Evolutionary conservation across 2,888 invertebrate species (phyloP).

Genomic region (Caradrina clavipalpis): DNA sequence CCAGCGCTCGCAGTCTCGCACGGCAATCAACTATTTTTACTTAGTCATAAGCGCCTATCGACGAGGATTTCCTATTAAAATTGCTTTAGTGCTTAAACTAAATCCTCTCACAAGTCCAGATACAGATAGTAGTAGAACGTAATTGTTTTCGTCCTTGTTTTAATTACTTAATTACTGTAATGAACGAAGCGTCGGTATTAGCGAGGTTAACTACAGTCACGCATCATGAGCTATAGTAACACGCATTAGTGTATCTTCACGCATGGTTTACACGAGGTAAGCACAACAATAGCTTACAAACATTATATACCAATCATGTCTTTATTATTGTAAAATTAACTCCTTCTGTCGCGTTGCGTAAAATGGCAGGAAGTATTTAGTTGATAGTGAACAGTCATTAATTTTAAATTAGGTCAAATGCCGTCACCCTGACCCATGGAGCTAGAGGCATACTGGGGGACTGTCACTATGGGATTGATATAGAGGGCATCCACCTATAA

Average conservation of each 20-base stretch:
- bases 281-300: constrained; percentile 4
- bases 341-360: constrained; percentile 5
- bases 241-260: constrained; percentile 28
- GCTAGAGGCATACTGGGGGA: neutral
- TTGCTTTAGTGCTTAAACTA: neutral
- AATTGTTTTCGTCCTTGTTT: constrained; percentile 42
- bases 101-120: constrained; percentile 6
- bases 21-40: neutral
- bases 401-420: constrained; percentile 31
- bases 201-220: constrained; percentile 43
- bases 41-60: neutral
- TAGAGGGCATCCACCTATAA: neutral
- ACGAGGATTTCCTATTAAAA: neutral
- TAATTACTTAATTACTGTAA: constrained; percentile 33
- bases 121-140: constrained; percentile 11
- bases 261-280: constrained; percentile 11
- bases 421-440: constrained; percentile 27
- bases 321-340: constrained; percentile 9
- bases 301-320: neutral
- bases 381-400: constrained; percentile 6
- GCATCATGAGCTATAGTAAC: constrained; percentile 25
- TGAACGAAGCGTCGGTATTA: constrained; percentile 11
- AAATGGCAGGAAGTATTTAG: constrained; percentile 28
- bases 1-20: neutral
- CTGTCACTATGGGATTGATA: neutral